Conservation (phyloP, 1,140 invertebrate species). For the Ceratina calcarata region DNA sequence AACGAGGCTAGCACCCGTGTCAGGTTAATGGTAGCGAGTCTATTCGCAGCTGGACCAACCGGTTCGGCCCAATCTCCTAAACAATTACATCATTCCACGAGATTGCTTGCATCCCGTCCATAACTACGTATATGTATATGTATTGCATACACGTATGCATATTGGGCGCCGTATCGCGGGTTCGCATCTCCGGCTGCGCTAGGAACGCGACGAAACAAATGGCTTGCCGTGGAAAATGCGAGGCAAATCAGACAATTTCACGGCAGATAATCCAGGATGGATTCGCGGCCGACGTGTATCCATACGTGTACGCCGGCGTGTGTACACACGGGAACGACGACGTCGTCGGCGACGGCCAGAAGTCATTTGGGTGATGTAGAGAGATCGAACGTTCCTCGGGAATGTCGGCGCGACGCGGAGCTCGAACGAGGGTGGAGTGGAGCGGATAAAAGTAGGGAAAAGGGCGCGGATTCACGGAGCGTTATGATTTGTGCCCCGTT, state of each 20-base stretch:
- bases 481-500: conserved; percentile 77
- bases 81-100: conserved; percentile 36
- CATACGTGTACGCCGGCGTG: conserved; percentile 17
- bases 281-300: conserved; percentile 52
- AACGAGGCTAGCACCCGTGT: neutral
- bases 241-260: conserved; percentile 77
- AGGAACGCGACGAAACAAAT: conserved; percentile 55
- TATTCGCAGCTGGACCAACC: conserved; percentile 26
- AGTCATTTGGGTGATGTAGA: conserved; percentile 69
- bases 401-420: neutral
- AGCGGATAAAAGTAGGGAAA: conserved; percentile 10
- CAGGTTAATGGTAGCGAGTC: neutral
- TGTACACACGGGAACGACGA: neutral
- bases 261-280: conserved; percentile 71
- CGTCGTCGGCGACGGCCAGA: conserved; percentile 20
- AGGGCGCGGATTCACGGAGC: conserved; percentile 74
- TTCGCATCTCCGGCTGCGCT: neutral
- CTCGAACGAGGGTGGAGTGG: neutral
- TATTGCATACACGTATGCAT: neutral
- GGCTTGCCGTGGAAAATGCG: conserved; percentile 68
- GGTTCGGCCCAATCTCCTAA: conserved; percentile 30
- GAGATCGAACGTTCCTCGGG: conserved; percentile 60
- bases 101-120: conserved; percentile 38
- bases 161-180: neutral
- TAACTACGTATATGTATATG: conserved; percentile 12